Evolutionary conservation across 2,797 vertebrate genomes (phyloP), one percentile per base, ranked within the genome.

Genomic region (Eptatretus atami): DNA sequence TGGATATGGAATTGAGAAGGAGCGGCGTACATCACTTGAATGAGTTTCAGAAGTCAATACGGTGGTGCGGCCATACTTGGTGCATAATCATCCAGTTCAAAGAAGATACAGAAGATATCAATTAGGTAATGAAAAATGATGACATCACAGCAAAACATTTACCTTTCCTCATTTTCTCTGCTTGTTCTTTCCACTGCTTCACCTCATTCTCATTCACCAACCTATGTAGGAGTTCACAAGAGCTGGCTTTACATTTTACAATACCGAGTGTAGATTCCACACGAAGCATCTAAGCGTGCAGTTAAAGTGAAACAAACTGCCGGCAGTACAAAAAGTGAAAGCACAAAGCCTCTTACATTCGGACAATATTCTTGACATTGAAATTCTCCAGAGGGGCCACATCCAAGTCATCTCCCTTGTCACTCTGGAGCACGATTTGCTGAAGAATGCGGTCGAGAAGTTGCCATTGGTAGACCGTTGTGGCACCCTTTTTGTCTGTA

Each of bases 91-190:
- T 44, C 31, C 31, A 44, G 31, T 44, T 44, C 31, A 44, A 44
- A 44, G 31, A 44, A 3, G 31, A 44, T 44, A 8, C 31, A 44
- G 31, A 44, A 44, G 31, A 44, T 44, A 44, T 8, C 31, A 44
- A 8, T 44, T 44, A 44, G 31, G 31, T 44, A 44, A 44, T 8
- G 31, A 5, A 44, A 44, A 44, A 44, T 44, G 6, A 44, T 44
- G 31, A 44, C 31, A 44, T 44, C 31, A 44, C 31, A 44, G 31
- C 4, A 44, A 44, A 44, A 44, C 31, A 64, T 71, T 70, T 74
- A 94, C 90, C 90, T 85, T 81, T 94, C 69, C 86, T 78, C 75
- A 92, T 88, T 73, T 83, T 94, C 73, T 96, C 90, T 11, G 86
- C 85, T 71, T 96, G 87, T 53, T 96, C 86, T 65, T 78, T 73